A percentile compares a stretch with the other conserved stretches of the same genome.
These are phyloP conservation scores for Opisthocomus hoazin DNA, from an alignment of 2,113 vertebrate genomes.

Conservation along the genomic window DNA sequence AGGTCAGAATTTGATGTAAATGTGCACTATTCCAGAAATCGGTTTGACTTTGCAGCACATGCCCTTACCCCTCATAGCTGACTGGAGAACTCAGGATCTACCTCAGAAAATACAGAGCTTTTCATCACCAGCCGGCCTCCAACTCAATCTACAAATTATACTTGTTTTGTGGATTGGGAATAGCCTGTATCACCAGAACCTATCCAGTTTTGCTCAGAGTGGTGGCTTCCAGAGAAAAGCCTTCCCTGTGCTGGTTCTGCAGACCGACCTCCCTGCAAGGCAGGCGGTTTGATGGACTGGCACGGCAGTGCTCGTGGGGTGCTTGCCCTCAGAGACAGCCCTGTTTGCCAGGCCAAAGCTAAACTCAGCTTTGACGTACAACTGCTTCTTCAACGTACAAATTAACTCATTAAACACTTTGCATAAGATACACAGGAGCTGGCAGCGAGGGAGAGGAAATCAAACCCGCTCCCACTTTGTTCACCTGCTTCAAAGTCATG, in stretches of 20 bases:
- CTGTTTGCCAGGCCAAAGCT: background rate
- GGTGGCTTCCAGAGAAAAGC: background rate
- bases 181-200: background rate
- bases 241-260: background rate
- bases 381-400: background rate
- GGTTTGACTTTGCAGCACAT: background rate
- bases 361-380: background rate
- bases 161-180: background rate
- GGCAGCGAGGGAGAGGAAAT: background rate
- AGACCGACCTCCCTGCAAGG: background rate
- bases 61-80: background rate
- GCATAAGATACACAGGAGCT: background rate
- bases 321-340: background rate
- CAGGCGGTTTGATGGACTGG: background rate
- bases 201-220: accelerated
- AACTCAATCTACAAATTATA: too few relatives aligned
- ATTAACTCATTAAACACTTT: background rate
- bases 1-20: background rate
- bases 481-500: background rate
- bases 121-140: background rate
- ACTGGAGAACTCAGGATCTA: background rate
- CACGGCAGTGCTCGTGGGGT: background rate
- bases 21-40: background rate
- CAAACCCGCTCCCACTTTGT: background rate
- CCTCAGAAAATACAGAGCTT: background rate